Evolutionary conservation across 2,797 vertebrate genomes (phyloP).

Genomic region (Lindbergichthys nudifrons): DNA sequence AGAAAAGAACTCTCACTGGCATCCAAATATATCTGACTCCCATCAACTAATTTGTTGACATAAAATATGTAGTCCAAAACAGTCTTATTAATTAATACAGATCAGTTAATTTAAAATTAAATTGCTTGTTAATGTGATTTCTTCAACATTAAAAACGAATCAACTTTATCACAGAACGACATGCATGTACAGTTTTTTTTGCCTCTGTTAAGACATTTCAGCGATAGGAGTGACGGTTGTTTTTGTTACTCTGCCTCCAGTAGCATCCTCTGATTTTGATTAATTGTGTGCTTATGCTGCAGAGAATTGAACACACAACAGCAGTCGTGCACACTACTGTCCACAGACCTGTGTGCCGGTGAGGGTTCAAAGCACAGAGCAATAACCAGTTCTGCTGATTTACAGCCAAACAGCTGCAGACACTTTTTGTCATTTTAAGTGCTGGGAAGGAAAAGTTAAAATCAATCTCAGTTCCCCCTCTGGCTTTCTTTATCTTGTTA

Average conservation of each 20-base stretch:
- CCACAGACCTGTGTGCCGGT: not conserved
- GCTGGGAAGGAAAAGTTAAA: not conserved
- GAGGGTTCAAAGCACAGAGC: not conserved
- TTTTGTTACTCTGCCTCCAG: not conserved
- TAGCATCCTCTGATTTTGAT: constrained; percentile 7
- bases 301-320: constrained; percentile 1
- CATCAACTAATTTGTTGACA: constrained; percentile 1
- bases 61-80: not conserved
- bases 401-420: not conserved
- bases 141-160: not conserved
- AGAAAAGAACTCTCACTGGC: too few species aligned
- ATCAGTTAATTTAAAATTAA: not conserved
- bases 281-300: not conserved
- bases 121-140: not conserved
- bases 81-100: not conserved
- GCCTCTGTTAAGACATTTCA: not conserved
- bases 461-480: not conserved
- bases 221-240: not conserved
- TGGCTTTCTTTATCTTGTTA: too few species aligned
- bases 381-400: constrained; percentile 17
- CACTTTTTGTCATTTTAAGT: not conserved
- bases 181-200: not conserved
- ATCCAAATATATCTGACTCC: constrained; percentile 8
- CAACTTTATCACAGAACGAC: not conserved
- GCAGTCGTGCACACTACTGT: not conserved